Percentiles rank a stretch among this genome's conserved stretches.
phyloP scores from a whole-genome alignment of 2,888 invertebrate genomes.

The Pristionchus entomophagus region DNA sequence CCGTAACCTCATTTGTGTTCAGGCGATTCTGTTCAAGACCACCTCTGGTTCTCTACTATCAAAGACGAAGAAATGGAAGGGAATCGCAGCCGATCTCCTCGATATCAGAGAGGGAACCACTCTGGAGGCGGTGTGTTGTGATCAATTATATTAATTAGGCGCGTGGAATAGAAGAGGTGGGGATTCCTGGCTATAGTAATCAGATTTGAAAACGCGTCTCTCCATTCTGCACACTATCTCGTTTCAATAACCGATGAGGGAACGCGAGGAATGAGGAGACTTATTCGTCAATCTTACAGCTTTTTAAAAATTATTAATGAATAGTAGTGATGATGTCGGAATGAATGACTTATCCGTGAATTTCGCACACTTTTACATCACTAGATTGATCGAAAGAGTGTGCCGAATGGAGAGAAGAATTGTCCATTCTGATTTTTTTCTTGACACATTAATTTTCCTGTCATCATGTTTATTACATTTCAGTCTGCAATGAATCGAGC shows the following conservation, averaged over 20 bases:
- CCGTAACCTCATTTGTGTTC: no score
- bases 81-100: not conserved
- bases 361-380: no score
- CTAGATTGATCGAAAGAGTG: no score
- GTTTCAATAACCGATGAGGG: not conserved
- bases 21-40: constrained; percentile 19
- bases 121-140: constrained; percentile 13
- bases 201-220: no score
- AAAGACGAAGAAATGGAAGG: constrained; percentile 19
- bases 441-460: no score
- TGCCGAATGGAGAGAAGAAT: no score
- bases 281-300: not conserved
- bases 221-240: not conserved
- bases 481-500: constrained; percentile 10
- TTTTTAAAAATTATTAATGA: no score
- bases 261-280: not conserved
- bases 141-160: not conserved
- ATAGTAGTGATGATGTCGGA: no score
- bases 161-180: not conserved
- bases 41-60: not conserved
- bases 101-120: constrained; percentile 6
- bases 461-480: no score
- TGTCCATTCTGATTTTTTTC: no score
- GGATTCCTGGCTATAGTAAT: not conserved
- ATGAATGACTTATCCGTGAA: no score